These are phyloP conservation scores for Odocoileus virginianus DNA, from an alignment of 2,113 vertebrate species.

Conservation along the genomic window DNA sequence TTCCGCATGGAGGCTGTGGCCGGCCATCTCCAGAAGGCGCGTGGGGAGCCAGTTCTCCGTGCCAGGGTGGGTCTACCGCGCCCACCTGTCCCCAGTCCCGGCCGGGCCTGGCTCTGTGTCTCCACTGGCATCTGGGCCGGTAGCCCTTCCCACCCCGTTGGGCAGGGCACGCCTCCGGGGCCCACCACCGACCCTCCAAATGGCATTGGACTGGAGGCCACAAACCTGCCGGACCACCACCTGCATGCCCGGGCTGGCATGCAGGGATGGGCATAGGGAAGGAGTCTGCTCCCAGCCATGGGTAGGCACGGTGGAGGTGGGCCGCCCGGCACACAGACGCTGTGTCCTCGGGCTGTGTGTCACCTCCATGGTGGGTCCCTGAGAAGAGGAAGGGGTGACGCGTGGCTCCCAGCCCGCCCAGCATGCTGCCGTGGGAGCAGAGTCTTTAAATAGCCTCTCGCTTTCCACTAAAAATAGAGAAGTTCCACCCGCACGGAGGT, in stretches of 20 bases:
- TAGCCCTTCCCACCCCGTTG: neutral
- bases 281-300: fast-evolving
- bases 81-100: neutral
- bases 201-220: neutral
- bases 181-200: neutral
- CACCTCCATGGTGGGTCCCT: neutral
- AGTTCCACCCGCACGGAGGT: constrained; percentile 64
- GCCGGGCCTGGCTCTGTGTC: neutral
- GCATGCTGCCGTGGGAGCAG: constrained; percentile 60
- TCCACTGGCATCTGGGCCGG: neutral
- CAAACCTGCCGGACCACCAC: fast-evolving
- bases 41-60: neutral
- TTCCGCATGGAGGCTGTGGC: neutral
- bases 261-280: neutral
- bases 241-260: neutral
- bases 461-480: constrained; percentile 74
- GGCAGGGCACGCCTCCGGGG: neutral
- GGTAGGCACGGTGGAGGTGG: neutral
- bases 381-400: constrained; percentile 37
- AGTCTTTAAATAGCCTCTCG: constrained; percentile 73
- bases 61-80: neutral
- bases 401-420: neutral
- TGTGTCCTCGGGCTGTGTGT: neutral
- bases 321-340: neutral
- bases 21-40: neutral